These are phyloP conservation scores for Petrocephalus microphthalmus DNA, from an alignment of 2,113 vertebrate genomes.

Conservation along the genomic window DNA sequence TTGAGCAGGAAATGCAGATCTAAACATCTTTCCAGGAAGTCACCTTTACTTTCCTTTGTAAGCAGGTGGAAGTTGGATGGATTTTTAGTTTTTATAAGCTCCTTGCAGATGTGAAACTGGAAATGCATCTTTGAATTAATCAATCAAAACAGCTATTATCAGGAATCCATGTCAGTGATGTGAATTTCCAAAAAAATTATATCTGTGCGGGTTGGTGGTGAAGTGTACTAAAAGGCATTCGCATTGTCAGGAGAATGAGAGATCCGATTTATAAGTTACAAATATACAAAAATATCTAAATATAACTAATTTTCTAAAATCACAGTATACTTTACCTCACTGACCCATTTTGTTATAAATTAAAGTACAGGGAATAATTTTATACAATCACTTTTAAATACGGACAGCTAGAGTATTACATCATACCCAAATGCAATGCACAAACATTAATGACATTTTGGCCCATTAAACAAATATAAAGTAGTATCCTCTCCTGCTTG, in stretches of 20 bases:
- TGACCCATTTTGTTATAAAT: background rate
- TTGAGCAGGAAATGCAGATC: background rate
- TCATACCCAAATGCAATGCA: background rate
- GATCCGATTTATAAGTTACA: background rate
- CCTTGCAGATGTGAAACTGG: background rate
- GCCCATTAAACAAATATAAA: background rate
- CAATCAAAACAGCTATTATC: background rate
- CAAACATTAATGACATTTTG: background rate
- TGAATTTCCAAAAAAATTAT: background rate
- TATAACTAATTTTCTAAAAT: background rate
- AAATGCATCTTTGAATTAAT: background rate
- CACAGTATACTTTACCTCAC: background rate
- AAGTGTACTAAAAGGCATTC: background rate
- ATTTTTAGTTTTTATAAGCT: background rate
- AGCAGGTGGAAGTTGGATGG: background rate
- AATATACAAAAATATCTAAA: slow-evolving; percentile 4
- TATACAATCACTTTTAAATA: background rate
- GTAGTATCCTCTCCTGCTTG: background rate
- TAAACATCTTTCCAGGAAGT: background rate
- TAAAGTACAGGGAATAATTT: background rate
- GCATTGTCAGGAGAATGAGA: background rate
- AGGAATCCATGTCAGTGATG: background rate
- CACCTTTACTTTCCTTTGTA: background rate
- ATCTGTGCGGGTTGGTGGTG: background rate
- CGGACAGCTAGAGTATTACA: background rate